A percentile compares a stretch with the other conserved stretches of the same genome.
Conservation (phyloP, 2,888 invertebrate genomes). For the Aleiodes alternator region DNA sequence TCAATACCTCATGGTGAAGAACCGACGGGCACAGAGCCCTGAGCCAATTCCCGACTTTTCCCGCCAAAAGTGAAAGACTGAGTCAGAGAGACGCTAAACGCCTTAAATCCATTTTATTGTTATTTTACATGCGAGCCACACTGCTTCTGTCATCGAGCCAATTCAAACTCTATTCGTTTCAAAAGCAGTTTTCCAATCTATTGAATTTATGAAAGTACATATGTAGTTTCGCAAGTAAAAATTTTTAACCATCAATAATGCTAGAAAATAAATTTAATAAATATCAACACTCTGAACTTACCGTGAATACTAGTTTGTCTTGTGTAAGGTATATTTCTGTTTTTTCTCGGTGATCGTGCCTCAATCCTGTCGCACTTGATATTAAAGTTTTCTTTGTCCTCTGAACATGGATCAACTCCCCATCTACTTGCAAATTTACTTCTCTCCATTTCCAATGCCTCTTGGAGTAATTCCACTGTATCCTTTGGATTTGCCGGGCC, state of each 20-base stretch:
- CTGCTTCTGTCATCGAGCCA: conserved; percentile 41
- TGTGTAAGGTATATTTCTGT: conserved; percentile 65
- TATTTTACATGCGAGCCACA: conserved; percentile 16
- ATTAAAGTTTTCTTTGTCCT: conserved; percentile 70
- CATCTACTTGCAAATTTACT: conserved; percentile 79
- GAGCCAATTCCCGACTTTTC: conserved; percentile 58
- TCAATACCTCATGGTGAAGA: conserved; percentile 9
- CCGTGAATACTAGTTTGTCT: conserved; percentile 71
- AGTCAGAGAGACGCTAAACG: conserved; percentile 15
- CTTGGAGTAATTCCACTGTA: conserved; percentile 78
- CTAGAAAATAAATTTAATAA: neutral
- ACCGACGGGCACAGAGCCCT: conserved; percentile 49
- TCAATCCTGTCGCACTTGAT: conserved; percentile 59
- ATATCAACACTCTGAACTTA: conserved; percentile 57
- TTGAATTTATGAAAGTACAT: conserved; percentile 9
- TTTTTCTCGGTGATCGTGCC: conserved; percentile 65
- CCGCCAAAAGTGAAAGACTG: conserved; percentile 63
- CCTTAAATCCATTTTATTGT: neutral
- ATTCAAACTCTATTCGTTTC: conserved; percentile 33
- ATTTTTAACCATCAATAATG: conserved; percentile 16
- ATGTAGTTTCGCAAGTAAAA: conserved; percentile 24
- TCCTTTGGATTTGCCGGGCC: conserved; percentile 80
- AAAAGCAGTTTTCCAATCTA: conserved; percentile 45
- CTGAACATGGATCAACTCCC: conserved; percentile 77
- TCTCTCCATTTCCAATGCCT: conserved; percentile 79